Evolutionary conservation across 1,140 invertebrate species (phyloP).

Genomic region (Coelopa frigida): DNA sequence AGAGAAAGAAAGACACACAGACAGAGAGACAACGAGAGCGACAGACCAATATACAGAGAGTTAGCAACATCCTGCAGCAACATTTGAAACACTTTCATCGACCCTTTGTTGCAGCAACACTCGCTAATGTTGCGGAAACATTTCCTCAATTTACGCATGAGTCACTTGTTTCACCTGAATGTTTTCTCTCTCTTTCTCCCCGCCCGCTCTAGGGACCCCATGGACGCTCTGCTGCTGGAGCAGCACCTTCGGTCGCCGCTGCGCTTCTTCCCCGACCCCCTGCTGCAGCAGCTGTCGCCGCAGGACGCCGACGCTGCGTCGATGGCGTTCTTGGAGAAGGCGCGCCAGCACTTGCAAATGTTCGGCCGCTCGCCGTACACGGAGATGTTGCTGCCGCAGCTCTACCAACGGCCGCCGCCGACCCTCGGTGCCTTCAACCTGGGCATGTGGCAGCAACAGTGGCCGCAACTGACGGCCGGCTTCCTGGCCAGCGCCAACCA

Average conservation of each 20-base stretch:
- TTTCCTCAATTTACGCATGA: too few relatives aligned
- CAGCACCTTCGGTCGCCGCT: conserved; percentile 58
- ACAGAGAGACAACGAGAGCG: too few relatives aligned
- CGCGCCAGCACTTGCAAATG: conserved; percentile 54
- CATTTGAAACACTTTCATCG: not conserved
- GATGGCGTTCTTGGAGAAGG: conserved; percentile 54
- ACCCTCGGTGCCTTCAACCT: conserved; percentile 40
- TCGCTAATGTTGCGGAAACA: too few relatives aligned
- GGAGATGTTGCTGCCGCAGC: conserved; percentile 41
- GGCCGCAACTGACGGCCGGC: conserved; percentile 42
- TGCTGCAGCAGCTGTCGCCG: conserved; percentile 46
- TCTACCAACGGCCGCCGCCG: conserved; percentile 38
- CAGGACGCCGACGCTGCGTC: conserved; percentile 53
- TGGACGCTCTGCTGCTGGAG: conserved; percentile 59
- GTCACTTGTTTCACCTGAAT: not conserved
- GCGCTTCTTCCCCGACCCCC: conserved; percentile 51
- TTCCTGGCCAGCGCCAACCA: conserved; percentile 41
- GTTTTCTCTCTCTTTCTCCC: not conserved
- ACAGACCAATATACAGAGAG: too few relatives aligned
- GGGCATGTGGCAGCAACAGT: conserved; percentile 44
- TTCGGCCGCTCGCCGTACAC: conserved; percentile 48
- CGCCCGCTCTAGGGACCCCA: conserved; percentile 49
- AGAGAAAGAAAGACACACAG: too few relatives aligned
- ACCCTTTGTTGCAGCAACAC: too few relatives aligned
- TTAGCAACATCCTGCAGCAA: not conserved